A percentile compares a stretch with the other conserved stretches of the same genome.
Conservation (phyloP, 1,140 invertebrate species). For the Belonocnema kinseyi region DNA sequence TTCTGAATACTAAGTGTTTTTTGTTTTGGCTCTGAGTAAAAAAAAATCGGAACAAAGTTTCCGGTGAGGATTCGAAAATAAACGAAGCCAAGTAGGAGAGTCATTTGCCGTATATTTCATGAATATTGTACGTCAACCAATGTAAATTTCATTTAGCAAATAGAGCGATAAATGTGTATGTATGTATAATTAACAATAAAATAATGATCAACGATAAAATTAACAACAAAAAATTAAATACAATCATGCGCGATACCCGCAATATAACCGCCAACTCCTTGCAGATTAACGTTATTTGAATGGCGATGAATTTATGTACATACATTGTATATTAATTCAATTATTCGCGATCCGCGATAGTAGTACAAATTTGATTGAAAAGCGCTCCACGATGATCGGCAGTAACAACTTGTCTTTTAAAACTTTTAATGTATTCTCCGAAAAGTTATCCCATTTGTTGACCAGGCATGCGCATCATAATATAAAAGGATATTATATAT, state of each 20-base stretch:
- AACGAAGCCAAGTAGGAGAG: slow-evolving; percentile 2
- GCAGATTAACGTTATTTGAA: not conserved
- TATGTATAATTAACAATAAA: not conserved
- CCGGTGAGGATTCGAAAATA: not conserved
- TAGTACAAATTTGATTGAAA: not conserved
- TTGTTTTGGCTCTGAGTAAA: too few species aligned
- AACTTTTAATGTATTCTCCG: slow-evolving; percentile 2
- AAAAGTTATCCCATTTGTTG: not conserved
- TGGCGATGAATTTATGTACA: slow-evolving; percentile 19
- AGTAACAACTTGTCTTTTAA: slow-evolving; percentile 11
- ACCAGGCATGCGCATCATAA: slow-evolving; percentile 8
- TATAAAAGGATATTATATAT: not conserved
- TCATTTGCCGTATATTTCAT: slow-evolving; percentile 19
- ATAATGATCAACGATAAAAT: slow-evolving; percentile 16
- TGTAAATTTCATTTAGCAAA: slow-evolving; percentile 3
- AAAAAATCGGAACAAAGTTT: not conserved
- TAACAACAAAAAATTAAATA: not conserved
- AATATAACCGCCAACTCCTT: not conserved
- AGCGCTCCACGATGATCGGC: not conserved
- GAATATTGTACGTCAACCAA: slow-evolving; percentile 17
- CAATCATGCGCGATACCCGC: not conserved
- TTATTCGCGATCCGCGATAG: slow-evolving; percentile 5
- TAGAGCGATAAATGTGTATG: slow-evolving; percentile 3
- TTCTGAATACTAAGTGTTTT: too few species aligned
- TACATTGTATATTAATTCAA: not conserved